Evolutionary conservation across 2,888 invertebrate genomes (phyloP).

Genomic region (Acanthosepion lycidas): DNA sequence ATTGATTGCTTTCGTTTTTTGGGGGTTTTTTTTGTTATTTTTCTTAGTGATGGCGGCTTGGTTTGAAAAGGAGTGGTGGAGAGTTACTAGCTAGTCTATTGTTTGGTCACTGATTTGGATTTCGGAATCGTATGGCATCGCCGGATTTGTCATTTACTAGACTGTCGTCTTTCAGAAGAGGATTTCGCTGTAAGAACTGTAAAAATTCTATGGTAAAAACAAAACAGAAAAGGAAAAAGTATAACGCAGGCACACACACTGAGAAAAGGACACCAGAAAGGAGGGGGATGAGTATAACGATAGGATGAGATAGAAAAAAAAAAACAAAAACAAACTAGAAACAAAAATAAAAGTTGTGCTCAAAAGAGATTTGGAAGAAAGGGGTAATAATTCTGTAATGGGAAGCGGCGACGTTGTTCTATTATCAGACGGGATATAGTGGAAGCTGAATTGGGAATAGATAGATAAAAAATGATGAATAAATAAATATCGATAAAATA

Average conservation of each 20-base stretch:
- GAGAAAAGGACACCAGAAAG: background rate
- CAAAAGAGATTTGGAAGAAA: constrained; percentile 33
- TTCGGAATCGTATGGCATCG: background rate
- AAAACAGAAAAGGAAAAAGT: background rate
- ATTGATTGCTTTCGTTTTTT: background rate
- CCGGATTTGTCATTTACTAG: constrained; percentile 33
- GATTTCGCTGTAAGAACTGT: background rate
- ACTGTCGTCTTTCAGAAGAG: background rate
- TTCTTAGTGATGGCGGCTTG: background rate
- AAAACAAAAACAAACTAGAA: background rate
- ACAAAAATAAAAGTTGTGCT: background rate
- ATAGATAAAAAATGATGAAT: background rate
- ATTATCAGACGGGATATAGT: constrained; percentile 21
- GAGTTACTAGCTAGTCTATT: background rate
- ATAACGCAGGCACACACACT: background rate
- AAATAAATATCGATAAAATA: constrained; percentile 17
- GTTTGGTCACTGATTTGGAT: background rate
- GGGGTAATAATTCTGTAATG: constrained; percentile 13
- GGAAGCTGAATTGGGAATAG: background rate
- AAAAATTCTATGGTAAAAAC: background rate
- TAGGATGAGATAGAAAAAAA: background rate
- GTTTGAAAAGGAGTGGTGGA: background rate
- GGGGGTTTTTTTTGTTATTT: no score
- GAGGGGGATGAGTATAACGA: background rate
- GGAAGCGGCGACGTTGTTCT: constrained; percentile 3